Percentiles rank a stretch among this genome's conserved stretches.
Evolutionary conservation across 2,888 invertebrate genomes (phyloP).

Genomic region (Macrophya annulata): DNA sequence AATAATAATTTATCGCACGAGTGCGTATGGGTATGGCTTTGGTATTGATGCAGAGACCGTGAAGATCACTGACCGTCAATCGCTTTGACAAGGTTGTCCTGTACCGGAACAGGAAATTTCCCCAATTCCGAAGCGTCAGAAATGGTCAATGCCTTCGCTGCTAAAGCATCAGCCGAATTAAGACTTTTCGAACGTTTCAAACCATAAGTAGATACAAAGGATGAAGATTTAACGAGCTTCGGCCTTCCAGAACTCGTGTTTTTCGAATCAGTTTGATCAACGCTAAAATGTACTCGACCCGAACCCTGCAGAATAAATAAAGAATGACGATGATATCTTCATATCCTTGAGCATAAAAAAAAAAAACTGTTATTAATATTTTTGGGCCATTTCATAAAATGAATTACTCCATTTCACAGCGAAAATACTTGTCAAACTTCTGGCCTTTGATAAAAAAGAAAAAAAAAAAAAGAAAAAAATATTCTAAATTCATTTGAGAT

Average conservation of each 20-base stretch:
- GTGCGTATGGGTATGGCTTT: background rate
- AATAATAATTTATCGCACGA: conserved; percentile 36
- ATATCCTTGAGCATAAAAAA: background rate
- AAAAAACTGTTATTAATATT: background rate
- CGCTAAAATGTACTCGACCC: conserved; percentile 58
- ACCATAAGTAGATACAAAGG: conserved; percentile 77
- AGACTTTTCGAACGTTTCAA: conserved; percentile 92
- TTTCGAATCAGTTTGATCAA: conserved; percentile 62
- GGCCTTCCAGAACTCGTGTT: conserved; percentile 67
- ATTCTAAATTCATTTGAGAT: background rate
- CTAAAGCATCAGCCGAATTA: conserved; percentile 87
- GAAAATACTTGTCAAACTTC: background rate
- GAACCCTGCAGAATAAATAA: conserved; percentile 38
- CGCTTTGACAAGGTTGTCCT: conserved; percentile 88
- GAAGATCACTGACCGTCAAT: conserved; percentile 82
- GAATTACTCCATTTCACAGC: background rate
- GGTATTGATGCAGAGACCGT: background rate
- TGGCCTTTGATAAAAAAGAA: background rate
- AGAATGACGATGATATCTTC: background rate
- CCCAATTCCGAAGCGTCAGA: conserved; percentile 88
- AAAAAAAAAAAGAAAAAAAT: background rate
- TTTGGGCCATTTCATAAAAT: background rate
- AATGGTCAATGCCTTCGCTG: conserved; percentile 82
- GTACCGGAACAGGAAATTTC: conserved; percentile 88
- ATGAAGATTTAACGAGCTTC: conserved; percentile 76